Evolutionary conservation across 2,888 invertebrate species (phyloP).

Genomic region (Electrophaes corylata): DNA sequence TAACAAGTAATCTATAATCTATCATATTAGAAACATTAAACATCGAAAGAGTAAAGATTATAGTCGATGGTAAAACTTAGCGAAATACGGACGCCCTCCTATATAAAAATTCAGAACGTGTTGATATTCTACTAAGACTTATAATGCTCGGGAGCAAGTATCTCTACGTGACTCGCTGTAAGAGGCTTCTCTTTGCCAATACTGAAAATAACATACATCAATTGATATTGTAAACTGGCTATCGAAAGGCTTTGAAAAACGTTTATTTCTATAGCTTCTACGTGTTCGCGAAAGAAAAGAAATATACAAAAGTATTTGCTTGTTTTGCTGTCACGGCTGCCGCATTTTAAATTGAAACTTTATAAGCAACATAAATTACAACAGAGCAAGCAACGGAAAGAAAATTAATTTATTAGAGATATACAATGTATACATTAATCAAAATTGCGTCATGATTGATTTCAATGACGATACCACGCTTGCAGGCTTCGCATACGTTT

Average conservation of each 20-base stretch:
- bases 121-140: constrained; percentile 23
- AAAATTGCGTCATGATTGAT: not conserved
- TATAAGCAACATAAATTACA: constrained; percentile 7
- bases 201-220: constrained; percentile 15
- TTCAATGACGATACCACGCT: constrained; percentile 67
- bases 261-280: constrained; percentile 25
- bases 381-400: not conserved
- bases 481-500: constrained; percentile 88
- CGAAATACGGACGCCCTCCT: not conserved
- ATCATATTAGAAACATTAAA: too few species aligned
- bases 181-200: constrained; percentile 14
- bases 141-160: constrained; percentile 38
- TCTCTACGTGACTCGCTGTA: constrained; percentile 43
- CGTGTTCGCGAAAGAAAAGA: constrained; percentile 20
- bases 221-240: constrained; percentile 24
- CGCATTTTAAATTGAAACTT: constrained; percentile 14
- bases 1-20: too few species aligned
- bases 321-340: not conserved
- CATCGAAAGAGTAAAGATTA: too few species aligned
- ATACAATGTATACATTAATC: not conserved
- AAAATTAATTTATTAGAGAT: constrained; percentile 9
- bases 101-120: constrained; percentile 27
- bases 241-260: constrained; percentile 23
- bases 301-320: constrained; percentile 5
- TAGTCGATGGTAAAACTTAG: not conserved